Percentiles rank a stretch among this genome's conserved stretches.
These are phyloP conservation scores for Phaethornis superciliosus DNA, from an alignment of 2,113 vertebrate genomes.

Conservation along the genomic window DNA sequence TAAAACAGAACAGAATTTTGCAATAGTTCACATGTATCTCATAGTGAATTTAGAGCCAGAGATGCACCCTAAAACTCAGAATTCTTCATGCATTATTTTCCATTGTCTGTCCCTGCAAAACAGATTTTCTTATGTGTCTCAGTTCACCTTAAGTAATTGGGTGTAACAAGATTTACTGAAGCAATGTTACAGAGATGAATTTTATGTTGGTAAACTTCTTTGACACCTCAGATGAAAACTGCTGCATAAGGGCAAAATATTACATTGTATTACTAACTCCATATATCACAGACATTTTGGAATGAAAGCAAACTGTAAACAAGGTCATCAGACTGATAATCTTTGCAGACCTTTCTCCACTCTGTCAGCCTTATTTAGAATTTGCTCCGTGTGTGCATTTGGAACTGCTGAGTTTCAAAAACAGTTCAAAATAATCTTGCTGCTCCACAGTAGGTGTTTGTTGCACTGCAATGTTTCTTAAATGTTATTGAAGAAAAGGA, in stretches of 20 bases:
- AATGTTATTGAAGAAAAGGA: not conserved
- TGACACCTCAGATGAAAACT: constrained; percentile 28
- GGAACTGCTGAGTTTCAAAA: constrained; percentile 27
- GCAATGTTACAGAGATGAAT: not conserved
- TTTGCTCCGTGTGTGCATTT: not conserved
- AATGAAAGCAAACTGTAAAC: constrained; percentile 45
- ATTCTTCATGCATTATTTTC: not conserved
- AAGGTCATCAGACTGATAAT: constrained; percentile 40
- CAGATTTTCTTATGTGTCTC: not conserved
- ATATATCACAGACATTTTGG: not conserved
- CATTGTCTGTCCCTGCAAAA: not conserved
- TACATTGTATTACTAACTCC: not conserved
- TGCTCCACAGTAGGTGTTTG: not conserved
- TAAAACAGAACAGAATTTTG: not conserved
- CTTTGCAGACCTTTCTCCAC: constrained; percentile 43
- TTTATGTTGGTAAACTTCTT: constrained; percentile 34
- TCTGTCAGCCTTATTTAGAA: constrained; percentile 32
- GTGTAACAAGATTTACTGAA: constrained; percentile 16
- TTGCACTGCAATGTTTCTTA: not conserved
- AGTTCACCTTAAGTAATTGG: not conserved
- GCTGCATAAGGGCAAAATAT: constrained; percentile 27
- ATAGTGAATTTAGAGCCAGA: not conserved
- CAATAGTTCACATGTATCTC: not conserved
- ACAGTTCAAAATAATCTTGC: not conserved
- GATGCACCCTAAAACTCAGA: not conserved